Conservation (phyloP, 2,888 invertebrate species). For the Orgyia antiqua region DNA sequence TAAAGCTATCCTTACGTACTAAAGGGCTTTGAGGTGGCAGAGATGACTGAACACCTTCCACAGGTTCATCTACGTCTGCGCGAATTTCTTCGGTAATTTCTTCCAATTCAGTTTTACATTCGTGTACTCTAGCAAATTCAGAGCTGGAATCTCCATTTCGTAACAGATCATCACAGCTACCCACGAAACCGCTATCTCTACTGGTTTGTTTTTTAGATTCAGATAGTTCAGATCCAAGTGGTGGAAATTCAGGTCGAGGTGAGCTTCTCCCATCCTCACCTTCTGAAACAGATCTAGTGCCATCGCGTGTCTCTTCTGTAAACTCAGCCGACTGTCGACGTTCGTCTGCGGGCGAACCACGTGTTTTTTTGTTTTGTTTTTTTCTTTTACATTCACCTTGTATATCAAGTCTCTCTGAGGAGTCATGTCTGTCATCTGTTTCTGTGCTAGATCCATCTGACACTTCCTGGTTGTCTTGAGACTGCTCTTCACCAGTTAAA, state of each 20-base stretch:
- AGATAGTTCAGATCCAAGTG: slow-evolving; percentile 76
- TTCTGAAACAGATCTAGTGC: slow-evolving; percentile 78
- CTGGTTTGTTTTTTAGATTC: slow-evolving; percentile 88
- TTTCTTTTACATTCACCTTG: slow-evolving; percentile 91
- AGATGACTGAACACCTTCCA: slow-evolving; percentile 73
- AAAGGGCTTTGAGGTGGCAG: slow-evolving; percentile 77
- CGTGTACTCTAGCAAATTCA: slow-evolving; percentile 70
- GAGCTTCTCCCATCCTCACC: slow-evolving; percentile 83
- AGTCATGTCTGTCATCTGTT: slow-evolving; percentile 81
- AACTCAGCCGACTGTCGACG: slow-evolving; percentile 81
- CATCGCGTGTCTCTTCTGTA: slow-evolving; percentile 78
- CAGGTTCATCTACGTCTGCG: slow-evolving; percentile 69
- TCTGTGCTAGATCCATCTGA: slow-evolving; percentile 89
- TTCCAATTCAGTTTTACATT: slow-evolving; percentile 76
- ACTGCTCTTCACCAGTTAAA: slow-evolving; percentile 80
- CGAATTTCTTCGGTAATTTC: slow-evolving; percentile 80
- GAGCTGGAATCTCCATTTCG: slow-evolving; percentile 80
- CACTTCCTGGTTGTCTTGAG: slow-evolving; percentile 74
- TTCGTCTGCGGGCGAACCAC: slow-evolving; percentile 79
- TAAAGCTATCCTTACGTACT: slow-evolving; percentile 92
- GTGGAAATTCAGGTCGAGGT: slow-evolving; percentile 82
- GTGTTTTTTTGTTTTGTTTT: slow-evolving; percentile 85
- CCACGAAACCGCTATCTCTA: slow-evolving; percentile 92
- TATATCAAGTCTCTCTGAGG: slow-evolving; percentile 84
- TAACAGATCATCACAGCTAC: slow-evolving; percentile 91